A percentile compares a stretch with the other conserved stretches of the same genome.
phyloP scores from a whole-genome alignment of 1,140 invertebrate species.

The Phymorhynchus buccinoides region DNA sequence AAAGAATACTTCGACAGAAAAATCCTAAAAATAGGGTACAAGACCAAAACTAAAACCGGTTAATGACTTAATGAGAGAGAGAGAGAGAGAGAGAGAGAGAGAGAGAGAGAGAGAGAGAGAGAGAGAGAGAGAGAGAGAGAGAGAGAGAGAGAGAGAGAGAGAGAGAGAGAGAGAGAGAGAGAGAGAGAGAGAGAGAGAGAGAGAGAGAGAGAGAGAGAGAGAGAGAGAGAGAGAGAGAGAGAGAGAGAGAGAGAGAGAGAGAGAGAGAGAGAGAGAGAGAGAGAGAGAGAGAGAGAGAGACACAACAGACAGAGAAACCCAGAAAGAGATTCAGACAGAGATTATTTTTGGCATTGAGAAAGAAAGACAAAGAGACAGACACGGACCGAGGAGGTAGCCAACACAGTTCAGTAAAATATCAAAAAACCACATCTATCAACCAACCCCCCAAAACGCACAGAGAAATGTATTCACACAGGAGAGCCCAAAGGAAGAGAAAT shows the following conservation, averaged over 20 bases:
- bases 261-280: neutral
- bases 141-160: conserved; percentile 21
- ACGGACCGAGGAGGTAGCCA: neutral
- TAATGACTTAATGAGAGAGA: neutral
- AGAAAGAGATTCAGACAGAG: neutral
- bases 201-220: neutral
- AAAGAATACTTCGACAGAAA: no score
- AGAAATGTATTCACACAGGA: no score
- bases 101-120: conserved; percentile 22
- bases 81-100: conserved; percentile 12
- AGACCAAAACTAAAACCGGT: neutral
- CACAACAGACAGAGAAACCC: neutral
- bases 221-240: neutral
- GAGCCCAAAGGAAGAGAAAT: neutral
- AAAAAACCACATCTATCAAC: no score
- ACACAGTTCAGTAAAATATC: no score
- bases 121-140: neutral
- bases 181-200: neutral
- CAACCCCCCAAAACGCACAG: no score
- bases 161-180: neutral
- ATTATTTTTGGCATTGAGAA: no score
- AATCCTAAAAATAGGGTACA: no score
- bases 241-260: neutral
- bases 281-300: neutral
- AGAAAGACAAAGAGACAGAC: neutral